Evolutionary conservation across 2,113 vertebrate species (phyloP).

Genomic region (Dendropsophus ebraccatus): DNA sequence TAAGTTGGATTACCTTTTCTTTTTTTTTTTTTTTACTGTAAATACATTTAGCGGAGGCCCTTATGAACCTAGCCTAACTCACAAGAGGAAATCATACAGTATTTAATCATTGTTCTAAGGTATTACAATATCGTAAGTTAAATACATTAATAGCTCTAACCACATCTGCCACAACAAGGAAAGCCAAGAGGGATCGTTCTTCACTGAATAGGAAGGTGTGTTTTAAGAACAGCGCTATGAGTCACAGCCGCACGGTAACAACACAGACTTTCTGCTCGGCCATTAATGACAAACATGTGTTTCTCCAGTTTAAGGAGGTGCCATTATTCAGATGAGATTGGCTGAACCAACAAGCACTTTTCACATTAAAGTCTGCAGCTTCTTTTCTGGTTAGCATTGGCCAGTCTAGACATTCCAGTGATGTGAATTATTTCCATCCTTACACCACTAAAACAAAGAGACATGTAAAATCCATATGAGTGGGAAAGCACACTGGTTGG

Average conservation of each 20-base stretch:
- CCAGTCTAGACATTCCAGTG: constrained; percentile 34
- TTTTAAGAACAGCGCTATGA: constrained; percentile 21
- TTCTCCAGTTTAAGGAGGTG: constrained; percentile 25
- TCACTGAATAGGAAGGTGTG: constrained; percentile 29
- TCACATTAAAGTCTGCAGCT: constrained; percentile 35
- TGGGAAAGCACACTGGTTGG: not conserved
- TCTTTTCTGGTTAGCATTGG: constrained; percentile 29
- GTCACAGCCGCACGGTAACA: constrained; percentile 30
- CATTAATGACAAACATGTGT: constrained; percentile 55
- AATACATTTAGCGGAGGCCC: too few relatives aligned
- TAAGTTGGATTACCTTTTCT: too few relatives aligned
- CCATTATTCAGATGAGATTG: constrained; percentile 23
- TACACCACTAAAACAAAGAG: constrained; percentile 10
- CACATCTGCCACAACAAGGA: constrained; percentile 14
- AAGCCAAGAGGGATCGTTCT: constrained; percentile 35
- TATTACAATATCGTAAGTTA: not conserved
- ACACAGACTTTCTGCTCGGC: constrained; percentile 31
- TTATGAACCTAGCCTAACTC: not conserved
- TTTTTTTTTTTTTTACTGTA: too few relatives aligned
- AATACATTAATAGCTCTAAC: constrained; percentile 2
- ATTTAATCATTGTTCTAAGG: constrained; percentile 29
- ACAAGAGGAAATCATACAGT: not conserved
- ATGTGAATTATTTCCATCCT: constrained; percentile 29
- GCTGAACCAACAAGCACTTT: constrained; percentile 24
- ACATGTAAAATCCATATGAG: constrained; percentile 34